These are phyloP conservation scores for Drosophila auraria DNA, from an alignment of 1,140 invertebrate species.

Conservation along the genomic window DNA sequence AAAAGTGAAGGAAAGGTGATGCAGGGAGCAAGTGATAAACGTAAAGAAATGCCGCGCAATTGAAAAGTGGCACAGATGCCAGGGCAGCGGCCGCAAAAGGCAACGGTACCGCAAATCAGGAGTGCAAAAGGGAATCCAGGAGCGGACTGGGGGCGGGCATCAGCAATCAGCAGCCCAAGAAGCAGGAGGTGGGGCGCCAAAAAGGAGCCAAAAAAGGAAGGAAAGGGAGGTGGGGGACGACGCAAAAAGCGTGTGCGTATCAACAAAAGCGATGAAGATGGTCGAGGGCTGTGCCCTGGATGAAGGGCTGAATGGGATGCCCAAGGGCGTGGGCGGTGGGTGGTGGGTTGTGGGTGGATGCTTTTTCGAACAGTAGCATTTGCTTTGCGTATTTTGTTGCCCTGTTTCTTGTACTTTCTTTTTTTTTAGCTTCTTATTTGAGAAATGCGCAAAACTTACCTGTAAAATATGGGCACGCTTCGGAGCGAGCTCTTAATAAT, in stretches of 20 bases:
- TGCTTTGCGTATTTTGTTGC: constrained; percentile 17
- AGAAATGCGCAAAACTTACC: constrained; percentile 74
- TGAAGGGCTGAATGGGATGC: constrained; percentile 33
- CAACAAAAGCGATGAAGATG: constrained; percentile 35
- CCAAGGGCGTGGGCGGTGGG: constrained; percentile 56
- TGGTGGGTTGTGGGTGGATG: constrained; percentile 33
- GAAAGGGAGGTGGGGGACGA: constrained; percentile 17
- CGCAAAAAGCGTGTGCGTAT: constrained; percentile 76
- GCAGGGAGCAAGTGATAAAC: constrained; percentile 62
- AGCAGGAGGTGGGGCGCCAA: constrained; percentile 8
- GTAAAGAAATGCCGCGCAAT: constrained; percentile 77
- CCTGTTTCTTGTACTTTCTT: constrained; percentile 31
- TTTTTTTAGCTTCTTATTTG: constrained; percentile 28
- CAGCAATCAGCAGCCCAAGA: constrained; percentile 47
- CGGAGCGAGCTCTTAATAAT: constrained; percentile 62
- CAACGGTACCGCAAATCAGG: constrained; percentile 57
- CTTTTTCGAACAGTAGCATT: constrained; percentile 47
- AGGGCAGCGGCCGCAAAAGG: constrained; percentile 48
- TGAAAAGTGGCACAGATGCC: constrained; percentile 76
- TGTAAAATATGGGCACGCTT: constrained; percentile 71
- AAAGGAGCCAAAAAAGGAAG: constrained; percentile 3
- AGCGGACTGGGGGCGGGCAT: constrained; percentile 29
- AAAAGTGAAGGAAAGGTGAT: constrained; percentile 26
- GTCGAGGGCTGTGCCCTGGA: constrained; percentile 34
- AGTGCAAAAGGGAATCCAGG: constrained; percentile 27